A percentile compares a stretch with the other conserved stretches of the same genome.
These are phyloP conservation scores for Gavialis gangeticus DNA, from an alignment of 2,113 vertebrate species.

Conservation along the genomic window DNA sequence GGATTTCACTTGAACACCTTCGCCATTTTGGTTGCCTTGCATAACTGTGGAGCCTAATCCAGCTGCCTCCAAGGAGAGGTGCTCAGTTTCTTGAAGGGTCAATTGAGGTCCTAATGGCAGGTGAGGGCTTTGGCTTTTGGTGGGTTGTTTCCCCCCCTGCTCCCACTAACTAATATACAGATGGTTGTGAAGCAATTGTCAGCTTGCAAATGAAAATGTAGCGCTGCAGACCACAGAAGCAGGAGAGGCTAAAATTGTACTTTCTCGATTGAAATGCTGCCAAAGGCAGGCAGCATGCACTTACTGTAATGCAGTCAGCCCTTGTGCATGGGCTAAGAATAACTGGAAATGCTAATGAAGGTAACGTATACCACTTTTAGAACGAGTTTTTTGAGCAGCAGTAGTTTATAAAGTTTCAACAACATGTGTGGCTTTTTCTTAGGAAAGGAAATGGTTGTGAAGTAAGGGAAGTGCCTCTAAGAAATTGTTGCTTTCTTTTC, in stretches of 20 bases:
- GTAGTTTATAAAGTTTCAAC: constrained; percentile 4
- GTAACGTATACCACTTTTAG: not conserved
- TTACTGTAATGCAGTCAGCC: constrained; percentile 7
- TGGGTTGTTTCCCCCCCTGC: not conserved
- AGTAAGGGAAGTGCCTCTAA: not conserved
- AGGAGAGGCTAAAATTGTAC: not conserved
- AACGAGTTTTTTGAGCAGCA: constrained; percentile 40
- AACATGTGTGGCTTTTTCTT: not conserved
- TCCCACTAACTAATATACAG: not conserved
- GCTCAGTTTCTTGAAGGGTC: not conserved
- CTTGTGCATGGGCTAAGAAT: constrained; percentile 45
- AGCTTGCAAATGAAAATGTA: not conserved
- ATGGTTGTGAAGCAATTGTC: not conserved
- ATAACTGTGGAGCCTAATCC: not conserved
- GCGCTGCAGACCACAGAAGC: not conserved
- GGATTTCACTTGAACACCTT: not conserved
- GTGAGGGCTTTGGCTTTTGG: not conserved
- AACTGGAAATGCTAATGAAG: constrained; percentile 42
- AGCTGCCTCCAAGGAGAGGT: not conserved
- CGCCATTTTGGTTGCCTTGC: not conserved
- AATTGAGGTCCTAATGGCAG: not conserved
- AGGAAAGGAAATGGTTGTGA: not conserved
- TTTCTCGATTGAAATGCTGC: not conserved
- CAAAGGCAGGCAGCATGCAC: not conserved
- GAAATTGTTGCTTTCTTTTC: constrained; percentile 3